A percentile compares a stretch with the other conserved stretches of the same genome.
phyloP scores from a whole-genome alignment of 2,113 vertebrate species.

The Hippocampus zosterae region DNA sequence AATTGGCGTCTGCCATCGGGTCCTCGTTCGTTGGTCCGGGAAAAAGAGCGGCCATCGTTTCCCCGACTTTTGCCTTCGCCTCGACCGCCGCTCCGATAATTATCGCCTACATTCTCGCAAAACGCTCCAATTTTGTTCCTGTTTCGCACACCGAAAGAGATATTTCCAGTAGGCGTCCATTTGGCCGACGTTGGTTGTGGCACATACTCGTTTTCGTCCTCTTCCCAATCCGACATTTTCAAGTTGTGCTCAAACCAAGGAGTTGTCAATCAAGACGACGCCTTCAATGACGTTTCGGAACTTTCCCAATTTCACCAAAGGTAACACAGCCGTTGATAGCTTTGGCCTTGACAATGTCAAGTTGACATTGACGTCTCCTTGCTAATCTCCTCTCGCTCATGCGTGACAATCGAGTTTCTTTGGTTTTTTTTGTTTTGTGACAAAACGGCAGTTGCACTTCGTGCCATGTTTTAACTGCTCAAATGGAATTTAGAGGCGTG shows the following conservation, averaged over 20 bases:
- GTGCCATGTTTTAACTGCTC: no score
- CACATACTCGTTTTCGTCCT: slow-evolving; percentile 22
- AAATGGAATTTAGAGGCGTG: no score
- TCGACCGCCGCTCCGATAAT: background rate
- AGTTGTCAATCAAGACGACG: slow-evolving; percentile 5
- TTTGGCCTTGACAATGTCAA: no score
- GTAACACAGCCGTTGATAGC: no score
- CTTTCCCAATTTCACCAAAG: background rate
- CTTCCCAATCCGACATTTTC: slow-evolving; percentile 74
- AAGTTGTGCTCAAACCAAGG: fast-evolving
- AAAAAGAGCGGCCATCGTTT: background rate
- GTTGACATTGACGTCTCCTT: no score
- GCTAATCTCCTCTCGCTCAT: no score
- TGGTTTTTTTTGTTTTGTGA: no score
- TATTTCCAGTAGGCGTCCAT: background rate
- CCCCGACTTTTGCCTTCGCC: slow-evolving; percentile 1
- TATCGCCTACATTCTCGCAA: background rate
- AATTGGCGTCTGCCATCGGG: background rate
- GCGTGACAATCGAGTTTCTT: no score
- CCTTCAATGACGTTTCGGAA: background rate
- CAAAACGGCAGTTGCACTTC: no score
- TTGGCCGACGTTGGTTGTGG: background rate
- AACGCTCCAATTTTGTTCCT: background rate
- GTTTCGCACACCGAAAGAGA: slow-evolving; percentile 18
- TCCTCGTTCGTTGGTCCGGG: background rate